phyloP scores from a whole-genome alignment of 2,113 vertebrate species.

The Cyprinodon brontotheroides region DNA sequence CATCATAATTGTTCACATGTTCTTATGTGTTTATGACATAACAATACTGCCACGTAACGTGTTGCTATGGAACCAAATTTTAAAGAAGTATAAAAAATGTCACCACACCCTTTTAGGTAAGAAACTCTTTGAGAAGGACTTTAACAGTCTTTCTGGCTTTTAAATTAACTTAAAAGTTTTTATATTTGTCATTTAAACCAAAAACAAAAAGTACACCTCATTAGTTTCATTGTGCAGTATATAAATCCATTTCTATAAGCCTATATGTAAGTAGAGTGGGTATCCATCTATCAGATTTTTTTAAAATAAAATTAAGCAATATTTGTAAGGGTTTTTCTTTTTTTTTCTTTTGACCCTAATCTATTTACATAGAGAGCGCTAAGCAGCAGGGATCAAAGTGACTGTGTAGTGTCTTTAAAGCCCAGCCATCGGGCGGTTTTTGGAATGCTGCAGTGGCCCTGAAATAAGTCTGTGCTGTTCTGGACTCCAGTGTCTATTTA shows the following conservation, averaged over 20 bases:
- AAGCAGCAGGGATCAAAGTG: constrained; percentile 1
- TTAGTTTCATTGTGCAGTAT: too few relatives aligned
- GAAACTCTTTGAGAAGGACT: too few relatives aligned
- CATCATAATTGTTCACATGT: too few relatives aligned
- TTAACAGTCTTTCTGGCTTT: too few relatives aligned
- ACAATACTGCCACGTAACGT: too few relatives aligned
- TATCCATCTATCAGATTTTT: constrained; percentile 1
- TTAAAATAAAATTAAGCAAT: not conserved
- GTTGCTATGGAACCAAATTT: too few relatives aligned
- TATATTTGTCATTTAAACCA: not conserved
- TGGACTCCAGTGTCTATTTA: not conserved
- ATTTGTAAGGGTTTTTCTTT: constrained; percentile 23
- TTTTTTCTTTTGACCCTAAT: not conserved
- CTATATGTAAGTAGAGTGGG: not conserved
- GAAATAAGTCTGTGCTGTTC: not conserved
- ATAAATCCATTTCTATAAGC: constrained; percentile 35
- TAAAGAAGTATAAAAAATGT: too few relatives aligned
- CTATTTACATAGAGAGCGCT: not conserved
- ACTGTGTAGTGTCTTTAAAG: not conserved
- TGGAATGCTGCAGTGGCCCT: not conserved
- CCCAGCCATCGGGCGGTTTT: not conserved
- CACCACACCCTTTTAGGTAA: too few relatives aligned
- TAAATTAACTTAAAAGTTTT: too few relatives aligned
- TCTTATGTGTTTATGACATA: too few relatives aligned
- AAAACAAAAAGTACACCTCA: too few relatives aligned